phyloP scores from a whole-genome alignment of 2,113 vertebrate species.

The Oreocharis arfaki region DNA sequence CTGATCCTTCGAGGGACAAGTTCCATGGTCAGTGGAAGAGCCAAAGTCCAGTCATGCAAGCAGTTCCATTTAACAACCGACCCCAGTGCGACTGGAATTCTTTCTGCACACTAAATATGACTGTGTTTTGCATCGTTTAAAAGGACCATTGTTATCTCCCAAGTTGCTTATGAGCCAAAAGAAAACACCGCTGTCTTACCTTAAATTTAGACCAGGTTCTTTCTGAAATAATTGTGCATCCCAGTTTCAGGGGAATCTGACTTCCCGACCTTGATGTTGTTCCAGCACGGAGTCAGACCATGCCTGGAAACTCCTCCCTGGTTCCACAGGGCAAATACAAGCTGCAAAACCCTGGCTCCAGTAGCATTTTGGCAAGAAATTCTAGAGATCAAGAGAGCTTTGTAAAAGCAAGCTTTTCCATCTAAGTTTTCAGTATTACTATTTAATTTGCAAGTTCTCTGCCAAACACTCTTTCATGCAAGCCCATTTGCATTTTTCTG shows the following conservation, averaged over 20 bases:
- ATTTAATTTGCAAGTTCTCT: not conserved
- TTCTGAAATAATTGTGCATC: not conserved
- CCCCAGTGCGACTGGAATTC: not conserved
- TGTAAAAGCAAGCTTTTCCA: not conserved
- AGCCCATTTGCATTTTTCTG: not conserved
- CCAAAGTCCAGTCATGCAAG: not conserved
- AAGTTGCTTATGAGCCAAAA: not conserved
- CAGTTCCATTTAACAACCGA: not conserved
- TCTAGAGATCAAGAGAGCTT: not conserved
- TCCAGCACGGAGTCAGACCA: accelerated
- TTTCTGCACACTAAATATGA: not conserved
- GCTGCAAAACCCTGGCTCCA: not conserved
- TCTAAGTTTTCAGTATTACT: not conserved
- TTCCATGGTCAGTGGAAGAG: not conserved
- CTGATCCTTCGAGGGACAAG: not conserved
- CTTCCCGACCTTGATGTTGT: not conserved
- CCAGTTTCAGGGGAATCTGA: accelerated
- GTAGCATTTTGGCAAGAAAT: not conserved
- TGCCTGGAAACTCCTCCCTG: not conserved
- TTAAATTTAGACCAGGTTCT: not conserved
- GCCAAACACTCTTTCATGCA: not conserved
- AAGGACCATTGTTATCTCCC: not conserved
- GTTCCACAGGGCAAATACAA: not conserved
- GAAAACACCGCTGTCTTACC: not conserved
- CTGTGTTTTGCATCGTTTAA: not conserved